Conservation (phyloP, 1,140 invertebrate species). For the Geopemphigus sp. region DNA sequence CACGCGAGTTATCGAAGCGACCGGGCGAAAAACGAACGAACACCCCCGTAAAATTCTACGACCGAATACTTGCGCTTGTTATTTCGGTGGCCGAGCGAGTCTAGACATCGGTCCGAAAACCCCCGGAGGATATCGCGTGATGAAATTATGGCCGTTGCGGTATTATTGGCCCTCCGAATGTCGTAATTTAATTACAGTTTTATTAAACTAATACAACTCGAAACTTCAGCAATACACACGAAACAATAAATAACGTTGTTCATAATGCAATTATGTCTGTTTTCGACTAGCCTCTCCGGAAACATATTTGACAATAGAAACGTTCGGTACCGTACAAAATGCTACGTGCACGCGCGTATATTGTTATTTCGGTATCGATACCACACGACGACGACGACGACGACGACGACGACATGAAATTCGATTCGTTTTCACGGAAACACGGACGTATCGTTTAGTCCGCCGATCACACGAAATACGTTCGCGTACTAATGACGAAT, state of each 20-base stretch:
- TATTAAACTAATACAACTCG: constrained; percentile 19
- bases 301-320: neutral
- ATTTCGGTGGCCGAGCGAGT: neutral
- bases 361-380: no score
- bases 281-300: constrained; percentile 8
- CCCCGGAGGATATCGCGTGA: neutral
- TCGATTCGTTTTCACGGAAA: no score
- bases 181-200: constrained; percentile 37
- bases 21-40: neutral
- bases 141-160: constrained; percentile 9
- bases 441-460: no score
- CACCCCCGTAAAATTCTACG: neutral
- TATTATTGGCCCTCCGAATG: constrained; percentile 4
- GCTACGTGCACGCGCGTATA: no score
- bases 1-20: neutral
- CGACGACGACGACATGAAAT: no score
- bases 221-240: constrained; percentile 1
- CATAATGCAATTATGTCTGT: constrained; percentile 18
- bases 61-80: neutral
- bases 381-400: no score
- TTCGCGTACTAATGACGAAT: no score
- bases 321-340: no score
- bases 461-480: no score
- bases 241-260: constrained; percentile 30
- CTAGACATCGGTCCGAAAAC: neutral